Conservation (phyloP, 2,113 vertebrate genomes). For the Labeo catla region DNA sequence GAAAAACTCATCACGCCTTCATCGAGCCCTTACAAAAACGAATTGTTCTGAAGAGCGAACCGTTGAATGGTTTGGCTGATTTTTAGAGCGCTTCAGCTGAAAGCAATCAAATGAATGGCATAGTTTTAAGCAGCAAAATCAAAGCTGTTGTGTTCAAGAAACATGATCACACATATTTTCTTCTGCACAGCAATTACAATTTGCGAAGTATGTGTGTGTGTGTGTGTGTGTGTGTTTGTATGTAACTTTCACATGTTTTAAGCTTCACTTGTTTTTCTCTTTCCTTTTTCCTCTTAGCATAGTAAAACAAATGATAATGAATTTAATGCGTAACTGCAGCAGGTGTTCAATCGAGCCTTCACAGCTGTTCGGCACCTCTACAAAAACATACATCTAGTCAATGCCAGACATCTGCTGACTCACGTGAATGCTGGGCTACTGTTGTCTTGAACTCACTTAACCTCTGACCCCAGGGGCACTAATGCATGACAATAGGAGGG, state of each 20-base stretch:
- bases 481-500: neutral
- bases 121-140: conserved; percentile 7
- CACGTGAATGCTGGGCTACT: conserved; percentile 7
- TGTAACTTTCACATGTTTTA: neutral
- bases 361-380: neutral
- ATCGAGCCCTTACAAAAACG: conserved; percentile 4
- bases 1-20: conserved; percentile 37
- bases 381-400: conserved; percentile 19
- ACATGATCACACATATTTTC: neutral
- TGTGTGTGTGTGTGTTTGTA: neutral
- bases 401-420: conserved; percentile 22
- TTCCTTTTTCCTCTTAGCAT: neutral
- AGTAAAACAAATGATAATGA: neutral
- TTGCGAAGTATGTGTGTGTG: neutral
- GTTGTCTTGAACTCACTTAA: conserved; percentile 29
- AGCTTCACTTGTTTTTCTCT: neutral
- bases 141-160: neutral
- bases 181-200: neutral
- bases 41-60: conserved; percentile 26
- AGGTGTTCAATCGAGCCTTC: neutral
- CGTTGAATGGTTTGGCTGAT: conserved; percentile 28
- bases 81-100: neutral
- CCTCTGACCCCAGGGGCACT: conserved; percentile 23
- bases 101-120: conserved; percentile 5
- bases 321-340: neutral